Base-by-base conservation (phyloP, 1,140 invertebrate species). In the Pollicipes pollicipes region DNA sequence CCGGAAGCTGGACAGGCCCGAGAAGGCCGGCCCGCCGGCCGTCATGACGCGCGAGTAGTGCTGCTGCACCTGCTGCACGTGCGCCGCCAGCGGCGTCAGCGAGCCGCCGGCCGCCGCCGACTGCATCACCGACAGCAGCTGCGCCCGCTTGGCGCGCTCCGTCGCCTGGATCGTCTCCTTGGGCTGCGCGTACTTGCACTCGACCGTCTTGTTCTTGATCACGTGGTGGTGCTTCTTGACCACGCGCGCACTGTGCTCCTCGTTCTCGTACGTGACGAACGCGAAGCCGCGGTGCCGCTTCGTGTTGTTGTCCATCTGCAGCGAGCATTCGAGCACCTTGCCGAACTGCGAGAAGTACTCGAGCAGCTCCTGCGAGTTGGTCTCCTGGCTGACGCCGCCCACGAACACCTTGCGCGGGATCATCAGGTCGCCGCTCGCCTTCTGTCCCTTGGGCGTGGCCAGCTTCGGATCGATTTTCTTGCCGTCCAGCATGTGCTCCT, bases 391-490 rank as follows among this genome's bases (percentile, higher is more conserved):
- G 30, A 95, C 91, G 63, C 91, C 91, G 37, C 91, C 91, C 1
- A 93, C 91, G 80, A 94, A 93, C 74, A 93, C 93, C 81, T 93
- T 93, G 81, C 93, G 93, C 71, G 91, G 93, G 45, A 63, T 66
- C 30, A 72, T 4, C 37, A 66, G 70, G 69, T 71, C 74, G 74
- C 73, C 27, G 71, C 73, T 66, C 70, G 72, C 76, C 89, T 90
- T 32, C 68, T 90, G 84, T 75, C 91, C 91, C 80, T 93, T 93
- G 69, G 91, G 91, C 45, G 91, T 94, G 69, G 91, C 91, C 71
- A 93, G 91, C 77, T 93, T 94, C 29, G 91, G 91, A 80, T 94
- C 91, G 77, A 94, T 94, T 82, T 94, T 93, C 83, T 95, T 95
- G 71, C 92, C 92, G 80, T 95, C 93, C 72, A 96, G 83, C 70